Evolutionary conservation across 2,797 vertebrate species (phyloP), one percentile per base, ranked within the genome.

Genomic region (Muraenolepis orangiensis): DNA sequence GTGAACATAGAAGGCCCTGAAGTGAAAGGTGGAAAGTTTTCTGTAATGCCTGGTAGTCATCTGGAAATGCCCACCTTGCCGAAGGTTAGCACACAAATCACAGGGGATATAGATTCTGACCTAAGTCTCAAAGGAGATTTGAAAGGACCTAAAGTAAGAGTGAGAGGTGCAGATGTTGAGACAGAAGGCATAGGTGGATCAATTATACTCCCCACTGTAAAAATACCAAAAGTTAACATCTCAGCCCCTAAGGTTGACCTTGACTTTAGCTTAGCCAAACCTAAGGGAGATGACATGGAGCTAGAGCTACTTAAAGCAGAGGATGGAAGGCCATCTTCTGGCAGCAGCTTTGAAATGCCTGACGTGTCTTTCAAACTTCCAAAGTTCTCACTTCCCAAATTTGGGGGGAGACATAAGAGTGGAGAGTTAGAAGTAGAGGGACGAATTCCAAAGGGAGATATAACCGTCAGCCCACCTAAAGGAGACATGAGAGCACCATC

Each of bases 181-280:
- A 78, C 67, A 57, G 87, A 89, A 77, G 82, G 73, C 51, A 29
- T 78, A 66, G 83, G 87, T 73, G 78, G 78, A 73, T 86, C 90
- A 31, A 76, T 91, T 3, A 93, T 93, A 86, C 80, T 93, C 71
- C 93, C 94, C 0, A 90, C 78, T 70, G 88, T 94, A 40, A 93
- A 93, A 90, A 78, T 94, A 78, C 94, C 93, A 28, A 87, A 92
- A 68, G 92, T 96, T 38, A 93, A 95, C 67, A 94, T 96, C 51
- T 92, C 93, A 34, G 90, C 93, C 70, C 95, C 95, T 0, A 94
- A 92, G 64, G 87, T 96, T 72, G 90, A 93, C 74, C 85, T 96
- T 66, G 94, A 94, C 40, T 91, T 95, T 83, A 90, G 85, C 26
- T 79, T 92, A 31, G 84, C 89, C 66, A 91, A 93, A 67, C 84